phyloP scores from a whole-genome alignment of 2,888 invertebrate genomes.

The Argynnis bischoffii region DNA sequence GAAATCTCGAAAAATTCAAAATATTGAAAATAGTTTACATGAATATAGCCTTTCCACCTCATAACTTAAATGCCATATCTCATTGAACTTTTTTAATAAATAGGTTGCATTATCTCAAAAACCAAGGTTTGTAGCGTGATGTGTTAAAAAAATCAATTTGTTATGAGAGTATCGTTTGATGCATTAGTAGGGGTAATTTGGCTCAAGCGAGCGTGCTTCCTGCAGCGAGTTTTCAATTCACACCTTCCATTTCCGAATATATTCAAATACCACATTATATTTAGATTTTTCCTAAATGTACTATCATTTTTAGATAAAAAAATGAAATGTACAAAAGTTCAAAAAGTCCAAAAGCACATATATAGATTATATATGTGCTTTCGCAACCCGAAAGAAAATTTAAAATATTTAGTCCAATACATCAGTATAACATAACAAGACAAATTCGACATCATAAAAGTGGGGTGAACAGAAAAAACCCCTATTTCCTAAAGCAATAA shows the following conservation, averaged over 20 bases:
- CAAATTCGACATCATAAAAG: not conserved
- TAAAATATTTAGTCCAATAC: too few relatives aligned
- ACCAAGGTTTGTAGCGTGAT: conserved; percentile 16
- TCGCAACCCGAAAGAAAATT: too few relatives aligned
- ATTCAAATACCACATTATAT: not conserved
- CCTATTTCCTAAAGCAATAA: conserved; percentile 48
- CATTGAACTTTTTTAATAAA: not conserved
- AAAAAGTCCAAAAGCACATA: too few relatives aligned
- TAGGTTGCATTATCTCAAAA: not conserved
- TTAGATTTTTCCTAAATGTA: not conserved
- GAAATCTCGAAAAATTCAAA: too few relatives aligned
- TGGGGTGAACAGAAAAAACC: conserved; percentile 10
- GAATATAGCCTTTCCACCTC: too few relatives aligned
- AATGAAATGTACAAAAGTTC: too few relatives aligned
- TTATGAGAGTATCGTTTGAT: conserved; percentile 55
- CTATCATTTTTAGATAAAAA: too few relatives aligned
- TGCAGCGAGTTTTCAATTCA: conserved; percentile 61
- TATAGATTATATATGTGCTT: too few relatives aligned
- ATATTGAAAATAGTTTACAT: too few relatives aligned
- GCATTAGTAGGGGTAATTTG: conserved; percentile 56
- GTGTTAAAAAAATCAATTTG: conserved; percentile 61
- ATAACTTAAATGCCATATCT: too few relatives aligned
- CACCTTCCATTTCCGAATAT: conserved; percentile 44
- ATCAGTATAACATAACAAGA: not conserved
- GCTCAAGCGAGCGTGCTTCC: conserved; percentile 73